Percentiles rank a stretch among this genome's conserved stretches.
phyloP scores from a whole-genome alignment of 2,888 invertebrate species.

The Dicyrtomina minuta region DNA sequence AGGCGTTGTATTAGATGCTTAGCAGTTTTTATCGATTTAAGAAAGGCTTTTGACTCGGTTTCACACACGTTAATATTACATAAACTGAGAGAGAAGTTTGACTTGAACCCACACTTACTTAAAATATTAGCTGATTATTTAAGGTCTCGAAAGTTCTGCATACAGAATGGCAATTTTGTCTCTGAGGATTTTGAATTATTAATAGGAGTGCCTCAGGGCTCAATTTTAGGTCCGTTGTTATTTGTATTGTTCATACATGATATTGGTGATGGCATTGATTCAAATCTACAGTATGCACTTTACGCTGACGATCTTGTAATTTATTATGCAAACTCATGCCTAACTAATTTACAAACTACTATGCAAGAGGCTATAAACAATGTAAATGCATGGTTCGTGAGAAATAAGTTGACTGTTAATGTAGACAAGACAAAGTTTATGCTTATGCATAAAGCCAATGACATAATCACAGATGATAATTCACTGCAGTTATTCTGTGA shows the following conservation, averaged over 20 bases:
- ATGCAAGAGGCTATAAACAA: neutral
- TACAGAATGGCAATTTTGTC: neutral
- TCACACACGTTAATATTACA: neutral
- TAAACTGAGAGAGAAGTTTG: neutral
- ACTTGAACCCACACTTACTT: neutral
- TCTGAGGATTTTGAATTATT: neutral
- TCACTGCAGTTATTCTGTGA: no score
- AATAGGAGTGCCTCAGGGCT: constrained; percentile 17
- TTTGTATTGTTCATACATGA: constrained; percentile 37
- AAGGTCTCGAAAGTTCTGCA: neutral
- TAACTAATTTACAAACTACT: neutral
- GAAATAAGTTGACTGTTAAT: neutral
- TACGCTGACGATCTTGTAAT: constrained; percentile 32
- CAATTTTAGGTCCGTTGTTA: constrained; percentile 25
- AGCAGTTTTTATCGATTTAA: constrained; percentile 13
- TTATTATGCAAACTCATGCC: neutral
- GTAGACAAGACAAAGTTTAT: neutral
- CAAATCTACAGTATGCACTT: neutral
- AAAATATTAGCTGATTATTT: constrained; percentile 11
- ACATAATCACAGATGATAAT: neutral
- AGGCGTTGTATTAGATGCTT: neutral
- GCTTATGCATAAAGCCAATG: neutral
- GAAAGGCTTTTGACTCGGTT: constrained; percentile 13
- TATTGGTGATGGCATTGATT: constrained; percentile 26
- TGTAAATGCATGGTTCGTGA: neutral